These are phyloP conservation scores for Nomada ruficornis DNA, from an alignment of 2,888 invertebrate species.

Conservation along the genomic window DNA sequence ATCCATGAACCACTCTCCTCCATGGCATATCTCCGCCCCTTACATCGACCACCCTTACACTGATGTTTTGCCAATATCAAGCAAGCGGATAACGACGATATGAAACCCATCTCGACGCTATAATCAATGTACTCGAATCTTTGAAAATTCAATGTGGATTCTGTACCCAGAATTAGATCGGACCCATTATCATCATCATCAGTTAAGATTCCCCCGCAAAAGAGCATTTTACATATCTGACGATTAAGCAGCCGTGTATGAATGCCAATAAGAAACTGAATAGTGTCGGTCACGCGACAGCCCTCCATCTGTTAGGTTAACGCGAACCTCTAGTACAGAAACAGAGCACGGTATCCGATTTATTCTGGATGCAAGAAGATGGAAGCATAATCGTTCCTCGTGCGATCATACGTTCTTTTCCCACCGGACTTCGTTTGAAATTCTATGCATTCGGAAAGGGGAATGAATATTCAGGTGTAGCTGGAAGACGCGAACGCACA, in stretches of 20 bases:
- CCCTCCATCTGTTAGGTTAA: conserved; percentile 42
- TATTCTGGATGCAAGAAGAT: conserved; percentile 63
- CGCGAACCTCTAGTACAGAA: conserved; percentile 21
- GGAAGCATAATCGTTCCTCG: conserved; percentile 65
- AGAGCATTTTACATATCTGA: background rate
- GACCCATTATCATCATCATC: background rate
- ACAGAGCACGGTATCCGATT: conserved; percentile 54
- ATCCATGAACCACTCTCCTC: background rate
- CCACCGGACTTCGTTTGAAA: conserved; percentile 57
- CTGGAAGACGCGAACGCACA: conserved; percentile 38
- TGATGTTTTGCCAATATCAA: background rate
- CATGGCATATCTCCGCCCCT: background rate
- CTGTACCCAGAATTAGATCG: conserved; percentile 3
- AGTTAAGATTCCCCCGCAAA: background rate
- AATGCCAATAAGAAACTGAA: conserved; percentile 70
- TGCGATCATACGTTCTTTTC: conserved; percentile 56
- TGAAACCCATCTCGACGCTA: too few relatives aligned
- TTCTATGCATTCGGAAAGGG: conserved; percentile 65
- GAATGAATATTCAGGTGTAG: conserved; percentile 65
- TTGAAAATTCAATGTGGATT: background rate
- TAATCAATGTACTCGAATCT: conserved; percentile 12
- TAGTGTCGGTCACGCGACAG: conserved; percentile 76
- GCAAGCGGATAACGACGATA: background rate
- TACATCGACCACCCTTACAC: background rate
- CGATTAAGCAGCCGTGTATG: conserved; percentile 35